phyloP scores from a whole-genome alignment of 64 coral and sea anemone species.

The Dendronephthya gigantea region DNA sequence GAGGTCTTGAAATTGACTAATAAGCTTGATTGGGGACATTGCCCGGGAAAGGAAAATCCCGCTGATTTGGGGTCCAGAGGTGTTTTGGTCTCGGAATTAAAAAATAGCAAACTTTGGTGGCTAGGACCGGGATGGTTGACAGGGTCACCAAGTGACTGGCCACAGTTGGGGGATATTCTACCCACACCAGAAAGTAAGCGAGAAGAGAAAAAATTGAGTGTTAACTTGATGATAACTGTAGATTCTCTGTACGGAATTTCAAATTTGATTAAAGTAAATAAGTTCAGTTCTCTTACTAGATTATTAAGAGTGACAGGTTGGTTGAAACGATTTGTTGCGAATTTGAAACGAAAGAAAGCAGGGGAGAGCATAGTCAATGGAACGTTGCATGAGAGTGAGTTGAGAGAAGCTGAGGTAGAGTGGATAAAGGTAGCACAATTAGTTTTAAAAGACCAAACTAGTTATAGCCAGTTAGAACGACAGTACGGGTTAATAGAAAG shows the following conservation, averaged over 20 bases:
- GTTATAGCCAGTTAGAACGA: slow-evolving; percentile 18
- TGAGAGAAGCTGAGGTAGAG: too few species aligned
- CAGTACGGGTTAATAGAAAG: slow-evolving; percentile 11
- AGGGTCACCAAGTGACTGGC: not conserved
- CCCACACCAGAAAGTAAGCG: slow-evolving; percentile 22
- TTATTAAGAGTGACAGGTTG: slow-evolving; percentile 34
- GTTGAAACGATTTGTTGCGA: slow-evolving; percentile 24
- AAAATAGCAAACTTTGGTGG: slow-evolving; percentile 27
- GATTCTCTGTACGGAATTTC: not conserved
- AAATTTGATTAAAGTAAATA: not conserved
- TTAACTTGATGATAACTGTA: not conserved
- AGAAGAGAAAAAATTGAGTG: slow-evolving; percentile 12
- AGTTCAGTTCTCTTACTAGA: not conserved
- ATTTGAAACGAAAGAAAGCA: not conserved
- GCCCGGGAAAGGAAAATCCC: too few species aligned
- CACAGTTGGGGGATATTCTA: not conserved
- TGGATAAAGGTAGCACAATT: too few species aligned
- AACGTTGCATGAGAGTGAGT: slow-evolving; percentile 8
- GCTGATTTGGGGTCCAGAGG: slow-evolving; percentile 9
- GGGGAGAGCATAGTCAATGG: not conserved
- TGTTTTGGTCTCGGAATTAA: slow-evolving; percentile 6
- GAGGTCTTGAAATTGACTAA: not conserved
- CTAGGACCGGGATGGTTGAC: slow-evolving; percentile 2
- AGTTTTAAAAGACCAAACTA: not conserved
- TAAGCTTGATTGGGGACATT: slow-evolving; percentile 21